Percentiles rank a stretch among this genome's conserved stretches.
Evolutionary conservation across 2,888 invertebrate genomes (phyloP).

Genomic region (Cacoxenus indagator): DNA sequence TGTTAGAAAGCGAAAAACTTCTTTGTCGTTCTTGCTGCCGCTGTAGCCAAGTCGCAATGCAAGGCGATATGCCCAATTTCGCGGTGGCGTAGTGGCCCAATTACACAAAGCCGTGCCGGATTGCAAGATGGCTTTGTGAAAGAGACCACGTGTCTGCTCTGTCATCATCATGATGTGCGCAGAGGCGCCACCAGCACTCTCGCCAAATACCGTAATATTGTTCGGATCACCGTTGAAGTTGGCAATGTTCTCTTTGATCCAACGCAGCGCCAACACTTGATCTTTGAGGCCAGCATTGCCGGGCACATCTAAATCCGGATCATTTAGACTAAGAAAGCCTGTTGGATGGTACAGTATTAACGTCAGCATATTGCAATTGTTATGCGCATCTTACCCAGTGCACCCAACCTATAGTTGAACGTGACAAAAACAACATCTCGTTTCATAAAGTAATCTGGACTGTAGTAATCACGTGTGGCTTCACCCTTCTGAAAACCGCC

Average conservation of each 20-base stretch:
- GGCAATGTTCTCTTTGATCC: constrained; percentile 72
- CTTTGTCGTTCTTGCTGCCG: constrained; percentile 63
- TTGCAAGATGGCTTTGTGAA: constrained; percentile 68
- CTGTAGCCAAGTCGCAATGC: constrained; percentile 66
- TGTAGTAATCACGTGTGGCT: constrained; percentile 66
- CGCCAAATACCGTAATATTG: constrained; percentile 73
- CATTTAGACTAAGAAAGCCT: constrained; percentile 72
- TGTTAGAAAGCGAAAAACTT: constrained; percentile 47
- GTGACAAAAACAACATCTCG: constrained; percentile 71
- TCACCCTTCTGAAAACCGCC: constrained; percentile 72
- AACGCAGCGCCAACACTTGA: constrained; percentile 72
- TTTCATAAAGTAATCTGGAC: constrained; percentile 72
- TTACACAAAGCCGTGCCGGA: constrained; percentile 63
- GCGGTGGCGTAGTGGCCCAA: constrained; percentile 58
- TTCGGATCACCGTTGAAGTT: constrained; percentile 72
- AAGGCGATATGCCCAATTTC: constrained; percentile 59
- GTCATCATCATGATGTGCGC: constrained; percentile 71
- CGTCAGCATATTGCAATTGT: background rate
- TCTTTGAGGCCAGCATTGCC: constrained; percentile 74
- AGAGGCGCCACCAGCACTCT: constrained; percentile 72
- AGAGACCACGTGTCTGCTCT: constrained; percentile 69
- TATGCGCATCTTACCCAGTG: constrained; percentile 60
- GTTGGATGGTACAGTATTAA: background rate
- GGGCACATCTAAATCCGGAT: constrained; percentile 71
- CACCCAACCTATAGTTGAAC: constrained; percentile 72